Evolutionary conservation across 1,140 invertebrate genomes (phyloP).

Genomic region (Megalopta genalis): DNA sequence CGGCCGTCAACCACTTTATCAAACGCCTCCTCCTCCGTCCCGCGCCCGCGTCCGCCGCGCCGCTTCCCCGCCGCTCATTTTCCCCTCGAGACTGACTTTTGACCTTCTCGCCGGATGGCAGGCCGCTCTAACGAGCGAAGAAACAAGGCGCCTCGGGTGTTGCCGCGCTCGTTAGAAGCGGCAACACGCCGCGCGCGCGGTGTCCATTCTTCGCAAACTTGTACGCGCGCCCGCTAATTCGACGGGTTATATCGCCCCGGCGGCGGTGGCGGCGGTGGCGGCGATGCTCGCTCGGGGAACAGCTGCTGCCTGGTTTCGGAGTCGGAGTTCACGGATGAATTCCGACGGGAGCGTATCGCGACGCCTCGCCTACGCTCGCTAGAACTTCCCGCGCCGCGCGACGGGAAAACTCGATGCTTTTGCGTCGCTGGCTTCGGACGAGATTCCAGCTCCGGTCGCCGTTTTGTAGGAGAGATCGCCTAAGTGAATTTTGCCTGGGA

Average conservation of each 20-base stretch:
- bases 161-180: slow-evolving; percentile 11
- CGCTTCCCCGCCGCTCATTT: neutral
- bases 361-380: neutral
- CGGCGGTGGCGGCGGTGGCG: no score
- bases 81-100: neutral
- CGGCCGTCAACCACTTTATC: slow-evolving; percentile 12
- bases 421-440: no score
- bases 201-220: neutral
- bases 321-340: neutral
- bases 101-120: slow-evolving; percentile 16
- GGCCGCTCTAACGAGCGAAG: neutral
- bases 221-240: neutral
- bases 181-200: neutral
- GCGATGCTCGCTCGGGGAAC: neutral
- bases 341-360: neutral
- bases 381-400: neutral
- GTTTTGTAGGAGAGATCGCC: no score
- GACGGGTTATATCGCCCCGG: neutral
- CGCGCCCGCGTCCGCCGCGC: no score
- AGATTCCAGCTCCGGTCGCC: no score
- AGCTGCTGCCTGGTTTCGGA: neutral
- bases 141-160: slow-evolving; percentile 8
- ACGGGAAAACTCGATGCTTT: no score
- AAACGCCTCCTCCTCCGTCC: neutral
- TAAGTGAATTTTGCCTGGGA: no score